A percentile compares a stretch with the other conserved stretches of the same genome.
Evolutionary conservation across 2,888 invertebrate genomes (phyloP).

Genomic region (Dexiosoma caninum): DNA sequence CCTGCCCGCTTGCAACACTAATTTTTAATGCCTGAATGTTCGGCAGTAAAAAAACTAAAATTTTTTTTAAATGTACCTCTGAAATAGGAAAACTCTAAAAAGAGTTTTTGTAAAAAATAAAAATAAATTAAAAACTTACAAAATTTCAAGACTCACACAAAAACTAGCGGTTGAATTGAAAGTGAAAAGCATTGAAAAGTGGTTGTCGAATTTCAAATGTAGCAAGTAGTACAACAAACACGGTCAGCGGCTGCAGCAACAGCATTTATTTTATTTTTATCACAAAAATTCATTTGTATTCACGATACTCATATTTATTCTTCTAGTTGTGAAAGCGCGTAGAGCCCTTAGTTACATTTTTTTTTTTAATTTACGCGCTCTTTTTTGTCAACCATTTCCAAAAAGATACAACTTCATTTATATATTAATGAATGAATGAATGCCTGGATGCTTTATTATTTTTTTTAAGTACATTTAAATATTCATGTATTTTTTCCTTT

Average conservation of each 20-base stretch:
- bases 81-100: not conserved
- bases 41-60: not conserved
- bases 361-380: slow-evolving; percentile 26
- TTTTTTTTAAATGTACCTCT: not conserved
- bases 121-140: slow-evolving; percentile 63
- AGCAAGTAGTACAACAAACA: slow-evolving; percentile 16
- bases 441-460: slow-evolving; percentile 9
- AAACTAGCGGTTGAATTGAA: slow-evolving; percentile 69
- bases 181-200: slow-evolving; percentile 75
- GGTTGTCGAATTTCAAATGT: slow-evolving; percentile 70
- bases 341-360: not conserved
- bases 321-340: not conserved
- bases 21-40: slow-evolving; percentile 26
- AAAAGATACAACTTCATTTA: slow-evolving; percentile 48
- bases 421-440: slow-evolving; percentile 32
- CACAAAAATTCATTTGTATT: slow-evolving; percentile 8
- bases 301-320: not conserved
- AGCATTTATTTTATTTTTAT: not conserved
- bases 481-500: slow-evolving; percentile 48
- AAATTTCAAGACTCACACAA: slow-evolving; percentile 57
- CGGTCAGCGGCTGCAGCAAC: slow-evolving; percentile 16
- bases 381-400: slow-evolving; percentile 42
- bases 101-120: not conserved
- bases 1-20: slow-evolving; percentile 12
- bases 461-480: slow-evolving; percentile 56